These are phyloP conservation scores for Caenorhabditis latens DNA, from an alignment of 1,140 invertebrate species.

Conservation along the genomic window DNA sequence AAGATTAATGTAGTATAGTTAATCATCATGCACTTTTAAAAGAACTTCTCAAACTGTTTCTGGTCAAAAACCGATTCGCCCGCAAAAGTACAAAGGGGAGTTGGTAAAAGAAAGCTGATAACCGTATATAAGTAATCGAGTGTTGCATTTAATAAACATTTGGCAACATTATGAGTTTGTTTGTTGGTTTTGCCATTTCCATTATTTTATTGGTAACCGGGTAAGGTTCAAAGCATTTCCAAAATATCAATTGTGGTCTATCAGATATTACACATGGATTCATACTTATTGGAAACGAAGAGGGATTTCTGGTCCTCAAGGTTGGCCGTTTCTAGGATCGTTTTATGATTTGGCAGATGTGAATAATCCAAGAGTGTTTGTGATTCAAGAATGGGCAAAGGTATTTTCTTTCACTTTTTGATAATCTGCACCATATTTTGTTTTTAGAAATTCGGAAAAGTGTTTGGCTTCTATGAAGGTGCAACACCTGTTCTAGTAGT, in stretches of 20 bases:
- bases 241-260: neutral
- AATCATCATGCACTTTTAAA: too few species aligned
- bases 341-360: conserved; percentile 20
- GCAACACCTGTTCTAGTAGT: conserved; percentile 58
- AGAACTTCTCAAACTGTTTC: too few species aligned
- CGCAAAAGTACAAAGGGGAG: neutral
- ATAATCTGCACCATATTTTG: neutral
- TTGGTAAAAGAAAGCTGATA: neutral
- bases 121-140: neutral
- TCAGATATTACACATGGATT: neutral
- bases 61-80: too few species aligned
- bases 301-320: conserved; percentile 53
- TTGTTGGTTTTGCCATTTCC: neutral
- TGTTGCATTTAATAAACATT: neutral
- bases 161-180: neutral
- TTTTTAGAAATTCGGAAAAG: conserved; percentile 61
- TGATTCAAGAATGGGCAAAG: conserved; percentile 45
- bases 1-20: too few species aligned
- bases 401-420: neutral
- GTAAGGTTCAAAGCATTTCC: neutral
- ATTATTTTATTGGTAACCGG: neutral
- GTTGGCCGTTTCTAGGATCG: conserved; percentile 37
- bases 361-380: neutral
- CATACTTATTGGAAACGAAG: conserved; percentile 26
- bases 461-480: conserved; percentile 66